Evolutionary conservation across 2,797 vertebrate genomes (phyloP).

Genomic region (Varecia variegata): DNA sequence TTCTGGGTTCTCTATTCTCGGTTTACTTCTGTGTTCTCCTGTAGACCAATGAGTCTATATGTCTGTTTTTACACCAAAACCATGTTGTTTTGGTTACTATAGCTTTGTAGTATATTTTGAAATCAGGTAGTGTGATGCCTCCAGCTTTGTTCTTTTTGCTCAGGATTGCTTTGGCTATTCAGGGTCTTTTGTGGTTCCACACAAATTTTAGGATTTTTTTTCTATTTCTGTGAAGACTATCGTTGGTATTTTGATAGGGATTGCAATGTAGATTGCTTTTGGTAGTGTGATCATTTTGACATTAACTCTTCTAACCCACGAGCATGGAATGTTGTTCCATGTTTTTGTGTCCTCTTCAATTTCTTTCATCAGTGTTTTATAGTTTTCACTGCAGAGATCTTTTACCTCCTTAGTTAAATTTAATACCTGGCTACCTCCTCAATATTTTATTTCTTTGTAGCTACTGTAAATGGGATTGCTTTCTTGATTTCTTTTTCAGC

Average conservation of each 20-base stretch:
- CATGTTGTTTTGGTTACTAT: background rate
- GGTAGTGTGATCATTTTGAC: background rate
- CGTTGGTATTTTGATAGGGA: background rate
- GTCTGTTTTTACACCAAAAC: background rate
- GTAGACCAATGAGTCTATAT: background rate
- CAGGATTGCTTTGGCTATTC: background rate
- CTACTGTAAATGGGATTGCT: background rate
- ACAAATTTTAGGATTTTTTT: background rate
- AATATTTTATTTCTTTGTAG: background rate
- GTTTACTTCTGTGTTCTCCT: too few species aligned
- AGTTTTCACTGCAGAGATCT: background rate
- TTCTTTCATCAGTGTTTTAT: background rate
- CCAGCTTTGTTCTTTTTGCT: background rate
- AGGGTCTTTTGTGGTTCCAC: background rate
- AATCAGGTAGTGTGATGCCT: background rate
- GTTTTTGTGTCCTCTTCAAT: background rate
- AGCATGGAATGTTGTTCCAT: background rate
- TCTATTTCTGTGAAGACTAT: background rate
- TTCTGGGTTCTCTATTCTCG: background rate
- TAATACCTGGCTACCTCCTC: background rate
- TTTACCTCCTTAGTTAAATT: background rate
- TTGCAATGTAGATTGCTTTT: background rate
- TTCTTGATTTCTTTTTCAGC: background rate
- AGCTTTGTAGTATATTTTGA: background rate
- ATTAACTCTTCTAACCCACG: background rate